Base-by-base conservation (phyloP, 92 coral and sea anemone genomes). In the Virgularia gustaviana region DNA sequence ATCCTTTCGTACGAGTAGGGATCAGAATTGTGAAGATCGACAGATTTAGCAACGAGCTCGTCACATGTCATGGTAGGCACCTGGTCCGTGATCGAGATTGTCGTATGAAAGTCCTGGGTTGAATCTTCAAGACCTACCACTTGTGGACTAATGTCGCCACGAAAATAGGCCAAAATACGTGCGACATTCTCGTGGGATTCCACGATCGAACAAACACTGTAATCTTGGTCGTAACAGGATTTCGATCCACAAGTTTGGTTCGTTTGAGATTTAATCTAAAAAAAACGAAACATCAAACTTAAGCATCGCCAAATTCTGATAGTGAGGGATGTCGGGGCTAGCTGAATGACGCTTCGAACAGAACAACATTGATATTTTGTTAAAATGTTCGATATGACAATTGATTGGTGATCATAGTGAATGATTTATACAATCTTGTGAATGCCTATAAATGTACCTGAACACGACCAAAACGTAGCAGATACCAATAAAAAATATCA, bases 1-100 rank as follows among this genome's bases (percentile, higher is more conserved):
- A 57, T 66, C 23, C 58, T 44, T 29, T 66, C 73, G 57, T 66
- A 29, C 7, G 57, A 44, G 5, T 20, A 45, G 0, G 73, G 73
- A 28, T 66, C 73, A 56, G 27, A 27, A 18, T 20, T 19, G 32
- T 45, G 73, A 9, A 42, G 19, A 10, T 66, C 73, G 38, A 24
- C 33, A 1, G 73, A 66, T 29, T 66, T 36, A 11, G 73, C 73
- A 8, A 66, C 73, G 32, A 66, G 47, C 47, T 66, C 58, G 2
- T 32, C 57, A 42, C 73, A 66, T 23, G 73, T 66, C 33, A 22
- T 37, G 34, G 37, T 9, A 23, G 73, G 73, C 35, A 66, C 73
- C 57, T 66, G 73, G 25, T 66, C 73, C 19, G 57, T 66, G 8
- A 66, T 66, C 32, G 73, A 66, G 47, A 66, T 66, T 20, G 73